A percentile compares a stretch with the other conserved stretches of the same genome.
Evolutionary conservation across 2,888 invertebrate genomes (phyloP).

Genomic region (Agriotes lineatus): DNA sequence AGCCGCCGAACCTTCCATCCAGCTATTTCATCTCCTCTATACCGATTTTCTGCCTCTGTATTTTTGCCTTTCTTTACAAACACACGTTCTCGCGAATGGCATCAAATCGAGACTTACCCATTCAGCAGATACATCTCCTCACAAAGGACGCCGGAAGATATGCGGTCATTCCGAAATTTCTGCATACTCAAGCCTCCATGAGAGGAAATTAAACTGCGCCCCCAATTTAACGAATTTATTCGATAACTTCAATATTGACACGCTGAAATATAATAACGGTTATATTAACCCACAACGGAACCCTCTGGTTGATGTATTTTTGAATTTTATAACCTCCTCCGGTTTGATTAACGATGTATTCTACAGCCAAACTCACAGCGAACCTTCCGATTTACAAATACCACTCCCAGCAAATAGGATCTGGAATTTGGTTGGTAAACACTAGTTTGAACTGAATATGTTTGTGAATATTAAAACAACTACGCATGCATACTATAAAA

Average conservation of each 20-base stretch:
- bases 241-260: slow-evolving; percentile 18
- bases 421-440: no score
- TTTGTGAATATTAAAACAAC: no score
- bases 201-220: background rate
- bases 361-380: no score
- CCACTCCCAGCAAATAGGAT: no score
- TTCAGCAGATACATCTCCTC: slow-evolving; percentile 2
- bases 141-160: background rate
- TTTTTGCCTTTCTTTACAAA: slow-evolving; percentile 24
- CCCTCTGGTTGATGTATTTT: background rate
- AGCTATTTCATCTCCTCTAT: slow-evolving; percentile 22
- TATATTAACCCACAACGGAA: background rate
- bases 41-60: slow-evolving; percentile 26
- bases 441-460: no score
- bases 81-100: slow-evolving; percentile 9
- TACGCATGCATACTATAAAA: no score
- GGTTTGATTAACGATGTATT: slow-evolving; percentile 6
- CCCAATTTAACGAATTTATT: slow-evolving; percentile 1
- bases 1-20: slow-evolving; percentile 19
- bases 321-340: background rate
- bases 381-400: slow-evolving; percentile 11
- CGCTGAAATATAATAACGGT: slow-evolving; percentile 17
- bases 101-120: slow-evolving; percentile 14
- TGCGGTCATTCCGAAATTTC: slow-evolving; percentile 8
- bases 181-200: background rate